A percentile compares a stretch with the other conserved stretches of the same genome.
These are phyloP conservation scores for Eupithecia tripunctaria DNA, from an alignment of 2,888 invertebrate genomes.

Conservation along the genomic window DNA sequence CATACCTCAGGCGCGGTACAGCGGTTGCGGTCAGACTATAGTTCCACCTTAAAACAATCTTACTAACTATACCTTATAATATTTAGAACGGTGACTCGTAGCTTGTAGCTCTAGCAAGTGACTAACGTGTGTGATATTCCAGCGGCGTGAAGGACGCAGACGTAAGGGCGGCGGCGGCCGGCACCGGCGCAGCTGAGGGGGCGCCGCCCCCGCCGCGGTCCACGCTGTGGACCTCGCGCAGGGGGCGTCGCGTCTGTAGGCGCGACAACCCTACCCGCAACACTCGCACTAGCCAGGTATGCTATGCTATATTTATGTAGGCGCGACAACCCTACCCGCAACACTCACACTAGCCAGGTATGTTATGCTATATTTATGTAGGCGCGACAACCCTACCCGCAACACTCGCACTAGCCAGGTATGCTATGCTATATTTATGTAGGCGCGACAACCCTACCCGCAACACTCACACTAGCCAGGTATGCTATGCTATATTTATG, in stretches of 20 bases:
- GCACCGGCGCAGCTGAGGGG: conserved; percentile 78
- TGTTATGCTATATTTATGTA: conserved; percentile 28
- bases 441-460: conserved; percentile 34
- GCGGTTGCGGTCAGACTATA: no score
- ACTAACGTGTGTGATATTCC: conserved; percentile 5
- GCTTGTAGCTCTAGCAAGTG: no score
- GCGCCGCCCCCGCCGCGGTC: conserved; percentile 82
- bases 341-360: conserved; percentile 13
- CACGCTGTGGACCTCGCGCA: conserved; percentile 72
- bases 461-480: conserved; percentile 12
- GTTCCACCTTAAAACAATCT: no score
- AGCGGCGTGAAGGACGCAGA: conserved; percentile 42
- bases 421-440: conserved; percentile 22
- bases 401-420: conserved; percentile 11
- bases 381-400: conserved; percentile 29
- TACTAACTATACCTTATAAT: no score
- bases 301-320: conserved; percentile 31
- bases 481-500: background rate
- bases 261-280: conserved; percentile 19
- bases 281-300: conserved; percentile 14
- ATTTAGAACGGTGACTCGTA: no score
- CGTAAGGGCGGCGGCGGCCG: conserved; percentile 36
- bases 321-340: conserved; percentile 25
- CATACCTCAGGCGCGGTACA: no score
- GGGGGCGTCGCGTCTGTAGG: conserved; percentile 67